phyloP scores from a whole-genome alignment of 2,113 vertebrate species.

The Struthidea cinerea region DNA sequence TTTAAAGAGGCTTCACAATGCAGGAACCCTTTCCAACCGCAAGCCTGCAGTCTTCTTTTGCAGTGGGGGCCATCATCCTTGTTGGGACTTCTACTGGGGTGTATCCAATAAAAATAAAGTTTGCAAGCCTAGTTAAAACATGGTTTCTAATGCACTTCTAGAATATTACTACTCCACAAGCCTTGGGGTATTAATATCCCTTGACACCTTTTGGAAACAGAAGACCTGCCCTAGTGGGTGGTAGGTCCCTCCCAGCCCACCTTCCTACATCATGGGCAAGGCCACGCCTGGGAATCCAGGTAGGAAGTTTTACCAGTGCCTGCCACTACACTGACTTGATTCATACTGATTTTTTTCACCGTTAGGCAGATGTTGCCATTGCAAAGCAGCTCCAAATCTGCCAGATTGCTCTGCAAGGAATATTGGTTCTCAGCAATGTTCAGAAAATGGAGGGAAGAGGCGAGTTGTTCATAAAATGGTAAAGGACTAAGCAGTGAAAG shows the following conservation, averaged over 20 bases:
- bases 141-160: neutral
- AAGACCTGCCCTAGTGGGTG: neutral
- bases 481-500: neutral
- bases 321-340: neutral
- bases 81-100: neutral
- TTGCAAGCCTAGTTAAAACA: neutral
- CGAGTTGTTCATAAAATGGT: neutral
- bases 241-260: neutral
- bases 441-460: neutral
- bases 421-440: neutral
- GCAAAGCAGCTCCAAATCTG: neutral
- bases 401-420: neutral
- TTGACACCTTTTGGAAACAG: neutral
- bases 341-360: neutral
- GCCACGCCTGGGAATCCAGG: neutral
- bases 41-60: neutral
- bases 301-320: neutral
- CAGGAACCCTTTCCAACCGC: rapidly evolving
- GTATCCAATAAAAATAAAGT: neutral
- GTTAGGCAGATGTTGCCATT: neutral
- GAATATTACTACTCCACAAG: neutral
- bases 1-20: neutral
- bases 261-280: neutral
- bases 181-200: neutral
- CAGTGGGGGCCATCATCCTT: neutral